Evolutionary conservation across 2,113 vertebrate species (phyloP).

Genomic region (Sardina pilchardus): DNA sequence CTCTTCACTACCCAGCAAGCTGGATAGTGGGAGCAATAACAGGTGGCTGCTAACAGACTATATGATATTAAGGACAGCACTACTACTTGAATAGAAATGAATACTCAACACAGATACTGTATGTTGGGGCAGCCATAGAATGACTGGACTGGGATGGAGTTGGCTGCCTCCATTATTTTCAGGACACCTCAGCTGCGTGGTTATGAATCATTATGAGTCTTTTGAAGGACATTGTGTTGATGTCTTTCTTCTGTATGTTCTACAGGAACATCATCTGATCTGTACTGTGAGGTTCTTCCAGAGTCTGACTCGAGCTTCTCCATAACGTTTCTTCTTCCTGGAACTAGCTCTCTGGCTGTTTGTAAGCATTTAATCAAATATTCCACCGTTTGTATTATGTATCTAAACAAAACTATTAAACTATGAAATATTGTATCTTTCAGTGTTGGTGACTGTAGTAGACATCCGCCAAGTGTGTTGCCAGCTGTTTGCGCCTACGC

Average conservation of each 20-base stretch:
- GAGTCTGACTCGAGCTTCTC: constrained; percentile 73
- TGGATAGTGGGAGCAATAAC: background rate
- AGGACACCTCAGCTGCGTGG: background rate
- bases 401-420: background rate
- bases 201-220: background rate
- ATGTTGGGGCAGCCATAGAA: no score
- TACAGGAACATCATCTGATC: constrained; percentile 61
- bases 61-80: no score
- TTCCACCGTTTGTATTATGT: background rate
- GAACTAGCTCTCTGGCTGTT: constrained; percentile 68
- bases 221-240: background rate
- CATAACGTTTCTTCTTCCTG: constrained; percentile 74
- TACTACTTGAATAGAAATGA: background rate
- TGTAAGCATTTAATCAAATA: constrained; percentile 65
- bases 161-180: background rate
- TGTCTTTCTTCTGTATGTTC: constrained; percentile 22
- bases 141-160: background rate
- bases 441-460: constrained; percentile 74
- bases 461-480: constrained; percentile 70
- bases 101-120: background rate
- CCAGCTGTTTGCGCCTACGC: constrained; percentile 63
- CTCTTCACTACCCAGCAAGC: background rate
- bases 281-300: constrained; percentile 77
- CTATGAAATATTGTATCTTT: background rate
- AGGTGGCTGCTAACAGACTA: no score